phyloP scores from a whole-genome alignment of 2,888 invertebrate species.

The Torymus auratus region DNA sequence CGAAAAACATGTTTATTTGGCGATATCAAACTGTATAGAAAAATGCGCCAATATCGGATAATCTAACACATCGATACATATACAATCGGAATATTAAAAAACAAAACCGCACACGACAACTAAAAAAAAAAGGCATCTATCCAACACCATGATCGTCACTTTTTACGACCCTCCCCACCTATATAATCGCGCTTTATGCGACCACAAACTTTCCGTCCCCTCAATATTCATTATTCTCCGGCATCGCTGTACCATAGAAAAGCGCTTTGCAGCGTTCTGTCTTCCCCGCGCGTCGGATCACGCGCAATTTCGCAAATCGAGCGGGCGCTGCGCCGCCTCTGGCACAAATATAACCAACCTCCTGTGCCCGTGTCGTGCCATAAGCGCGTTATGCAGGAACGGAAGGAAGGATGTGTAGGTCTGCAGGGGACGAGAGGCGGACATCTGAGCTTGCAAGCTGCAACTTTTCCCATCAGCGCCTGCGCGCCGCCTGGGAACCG shows the following conservation, averaged over 20 bases:
- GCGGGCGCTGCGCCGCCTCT: slow-evolving; percentile 18
- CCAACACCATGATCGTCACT: too few species aligned
- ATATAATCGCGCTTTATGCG: too few species aligned
- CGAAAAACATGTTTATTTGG: too few species aligned
- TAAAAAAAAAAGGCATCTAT: too few species aligned
- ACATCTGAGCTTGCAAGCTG: slow-evolving; percentile 71
- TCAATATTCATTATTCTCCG: too few species aligned
- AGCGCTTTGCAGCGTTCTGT: slow-evolving; percentile 9
- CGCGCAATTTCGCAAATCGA: slow-evolving; percentile 55
- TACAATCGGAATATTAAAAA: too few species aligned
- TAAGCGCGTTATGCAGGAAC: slow-evolving; percentile 20
- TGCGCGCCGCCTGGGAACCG: slow-evolving; percentile 44
- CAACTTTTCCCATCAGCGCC: slow-evolving; percentile 76
- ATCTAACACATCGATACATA: too few species aligned
- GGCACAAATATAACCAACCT: slow-evolving; percentile 11
- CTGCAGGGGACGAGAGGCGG: slow-evolving; percentile 22
- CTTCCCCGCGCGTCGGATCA: slow-evolving; percentile 9
- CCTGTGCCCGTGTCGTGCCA: neutral
- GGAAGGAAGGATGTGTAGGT: slow-evolving; percentile 59
- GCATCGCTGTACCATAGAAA: neutral
- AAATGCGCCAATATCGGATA: too few species aligned
- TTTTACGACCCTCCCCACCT: too few species aligned
- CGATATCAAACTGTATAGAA: too few species aligned
- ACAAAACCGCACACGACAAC: too few species aligned
- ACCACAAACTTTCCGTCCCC: too few species aligned